Evolutionary conservation across 64 coral and sea anemone species (phyloP).

Genomic region (Anthopleura sola): DNA sequence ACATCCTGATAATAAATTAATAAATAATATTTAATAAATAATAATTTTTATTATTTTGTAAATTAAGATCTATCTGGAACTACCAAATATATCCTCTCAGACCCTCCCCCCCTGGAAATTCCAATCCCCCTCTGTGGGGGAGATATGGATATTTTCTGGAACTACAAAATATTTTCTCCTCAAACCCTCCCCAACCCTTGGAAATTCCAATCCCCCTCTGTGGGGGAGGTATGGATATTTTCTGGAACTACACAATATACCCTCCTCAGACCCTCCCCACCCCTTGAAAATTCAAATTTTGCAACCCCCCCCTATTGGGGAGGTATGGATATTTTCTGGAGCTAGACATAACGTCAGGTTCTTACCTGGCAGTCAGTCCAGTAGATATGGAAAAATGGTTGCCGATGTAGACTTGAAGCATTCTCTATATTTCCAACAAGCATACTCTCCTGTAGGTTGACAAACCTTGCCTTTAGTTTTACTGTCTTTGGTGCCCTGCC

Average conservation of each 20-base stretch:
- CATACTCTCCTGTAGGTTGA: conserved; percentile 61
- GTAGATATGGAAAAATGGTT: conserved; percentile 93
- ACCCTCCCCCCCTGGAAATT: too few relatives aligned
- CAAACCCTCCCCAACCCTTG: too few relatives aligned
- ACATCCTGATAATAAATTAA: conserved; percentile 59
- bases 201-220: too few relatives aligned
- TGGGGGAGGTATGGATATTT: neutral
- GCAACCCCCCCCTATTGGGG: too few relatives aligned
- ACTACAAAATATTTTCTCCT: neutral
- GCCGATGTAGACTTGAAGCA: conserved; percentile 77
- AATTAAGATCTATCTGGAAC: too few relatives aligned
- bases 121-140: too few relatives aligned
- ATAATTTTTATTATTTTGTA: too few relatives aligned
- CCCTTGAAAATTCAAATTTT: too few relatives aligned
- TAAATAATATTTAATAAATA: neutral
- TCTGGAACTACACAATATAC: neutral
- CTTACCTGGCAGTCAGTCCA: conserved; percentile 95
- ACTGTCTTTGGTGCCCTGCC: conserved; percentile 90
- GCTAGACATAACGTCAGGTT: neutral
- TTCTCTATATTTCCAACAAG: conserved; percentile 62
- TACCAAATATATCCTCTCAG: too few relatives aligned
- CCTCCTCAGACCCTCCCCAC: too few relatives aligned
- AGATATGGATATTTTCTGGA: neutral
- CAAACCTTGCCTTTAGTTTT: conserved; percentile 67
- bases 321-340: neutral